Conservation (phyloP, 2,888 invertebrate species). For the Rhogogaster chlorosoma region DNA sequence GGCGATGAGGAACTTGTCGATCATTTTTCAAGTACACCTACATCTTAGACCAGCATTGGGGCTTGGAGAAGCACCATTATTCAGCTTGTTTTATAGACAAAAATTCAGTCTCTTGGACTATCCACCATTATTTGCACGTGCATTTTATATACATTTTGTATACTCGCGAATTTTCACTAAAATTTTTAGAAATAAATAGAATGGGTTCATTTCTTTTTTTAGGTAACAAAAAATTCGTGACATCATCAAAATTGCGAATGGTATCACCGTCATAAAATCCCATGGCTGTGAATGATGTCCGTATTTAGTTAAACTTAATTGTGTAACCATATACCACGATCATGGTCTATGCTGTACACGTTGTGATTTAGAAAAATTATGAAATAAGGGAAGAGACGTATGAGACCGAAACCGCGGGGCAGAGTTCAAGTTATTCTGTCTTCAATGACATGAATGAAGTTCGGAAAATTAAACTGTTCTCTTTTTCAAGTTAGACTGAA, state of each 20-base stretch:
- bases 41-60: background rate
- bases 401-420: background rate
- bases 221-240: background rate
- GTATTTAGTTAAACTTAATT: background rate
- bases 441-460: background rate
- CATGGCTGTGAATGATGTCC: background rate
- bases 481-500: background rate
- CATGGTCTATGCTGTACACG: constrained; percentile 2
- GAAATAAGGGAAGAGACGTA: background rate
- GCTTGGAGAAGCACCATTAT: background rate
- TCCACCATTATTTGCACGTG: background rate
- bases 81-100: background rate
- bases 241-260: background rate
- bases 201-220: background rate
- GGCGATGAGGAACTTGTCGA: constrained; percentile 12
- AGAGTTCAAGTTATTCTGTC: background rate
- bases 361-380: background rate
- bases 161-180: background rate
- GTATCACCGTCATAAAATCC: background rate
- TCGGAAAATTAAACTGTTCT: background rate
- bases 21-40: background rate
- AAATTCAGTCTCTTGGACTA: background rate
- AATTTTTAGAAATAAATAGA: background rate
- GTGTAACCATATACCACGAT: background rate
- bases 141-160: background rate